Percentiles rank a stretch among this genome's conserved stretches.
Evolutionary conservation across 2,888 invertebrate genomes (phyloP).

Genomic region (Cheilosia pagana): DNA sequence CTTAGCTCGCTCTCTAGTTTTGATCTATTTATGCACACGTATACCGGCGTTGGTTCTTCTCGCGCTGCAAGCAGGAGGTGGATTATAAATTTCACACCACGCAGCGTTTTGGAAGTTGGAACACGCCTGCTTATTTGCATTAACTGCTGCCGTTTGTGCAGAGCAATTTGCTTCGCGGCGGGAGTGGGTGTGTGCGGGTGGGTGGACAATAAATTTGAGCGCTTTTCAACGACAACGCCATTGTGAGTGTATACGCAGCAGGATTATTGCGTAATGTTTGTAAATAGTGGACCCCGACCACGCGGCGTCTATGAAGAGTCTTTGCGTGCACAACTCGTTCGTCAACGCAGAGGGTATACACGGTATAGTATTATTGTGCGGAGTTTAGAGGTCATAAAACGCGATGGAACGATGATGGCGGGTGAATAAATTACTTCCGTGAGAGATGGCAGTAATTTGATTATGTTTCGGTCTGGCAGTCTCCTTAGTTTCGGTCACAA

Average conservation of each 20-base stretch:
- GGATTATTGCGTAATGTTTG: conserved; percentile 66
- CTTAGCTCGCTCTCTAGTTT: conserved; percentile 41
- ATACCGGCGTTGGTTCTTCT: conserved; percentile 18
- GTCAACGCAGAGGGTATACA: conserved; percentile 20
- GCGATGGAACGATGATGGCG: conserved; percentile 45
- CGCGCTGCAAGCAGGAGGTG: conserved; percentile 7
- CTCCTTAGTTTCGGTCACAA: conserved; percentile 8
- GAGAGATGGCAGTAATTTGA: conserved; percentile 70
- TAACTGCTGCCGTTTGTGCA: conserved; percentile 54
- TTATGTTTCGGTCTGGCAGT: conserved; percentile 47
- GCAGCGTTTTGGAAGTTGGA: conserved; percentile 15
- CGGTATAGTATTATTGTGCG: conserved; percentile 22
- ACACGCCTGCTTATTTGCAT: conserved; percentile 69
- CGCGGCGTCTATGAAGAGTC: conserved; percentile 3
- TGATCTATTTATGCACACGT: conserved; percentile 64
- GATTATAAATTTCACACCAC: conserved; percentile 64
- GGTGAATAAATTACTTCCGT: conserved; percentile 70
- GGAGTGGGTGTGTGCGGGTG: conserved; percentile 33
- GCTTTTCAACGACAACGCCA: conserved; percentile 46
- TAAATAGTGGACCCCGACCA: conserved; percentile 29
- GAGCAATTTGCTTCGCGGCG: conserved; percentile 13
- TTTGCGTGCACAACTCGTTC: conserved; percentile 54
- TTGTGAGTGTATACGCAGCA: conserved; percentile 39
- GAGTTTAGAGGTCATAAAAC: conserved; percentile 62
- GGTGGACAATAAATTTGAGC: conserved; percentile 60